These are phyloP conservation scores for Sceloporus tristichus DNA, from an alignment of 2,113 vertebrate species.

Conservation along the genomic window DNA sequence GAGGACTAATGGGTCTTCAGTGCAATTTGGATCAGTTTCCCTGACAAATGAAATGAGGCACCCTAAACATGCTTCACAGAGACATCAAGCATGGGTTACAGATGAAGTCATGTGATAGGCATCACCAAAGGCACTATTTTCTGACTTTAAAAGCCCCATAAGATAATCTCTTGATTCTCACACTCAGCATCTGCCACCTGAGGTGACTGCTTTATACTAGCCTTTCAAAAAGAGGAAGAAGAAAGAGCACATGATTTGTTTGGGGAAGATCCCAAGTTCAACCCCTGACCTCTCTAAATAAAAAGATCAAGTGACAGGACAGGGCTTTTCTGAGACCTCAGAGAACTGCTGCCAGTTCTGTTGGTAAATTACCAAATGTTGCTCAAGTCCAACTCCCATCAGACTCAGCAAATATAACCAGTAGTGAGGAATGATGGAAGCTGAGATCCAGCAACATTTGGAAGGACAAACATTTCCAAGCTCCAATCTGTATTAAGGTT, in stretches of 20 bases:
- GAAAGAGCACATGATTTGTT: neutral
- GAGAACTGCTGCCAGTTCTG: no score
- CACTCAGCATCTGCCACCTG: neutral
- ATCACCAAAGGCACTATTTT: no score
- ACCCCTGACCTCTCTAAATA: neutral
- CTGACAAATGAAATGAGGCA: no score
- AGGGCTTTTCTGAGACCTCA: no score
- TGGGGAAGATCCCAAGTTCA: neutral
- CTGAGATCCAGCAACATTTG: no score
- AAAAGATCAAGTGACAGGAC: neutral
- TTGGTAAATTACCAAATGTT: neutral
- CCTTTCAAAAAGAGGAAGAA: neutral
- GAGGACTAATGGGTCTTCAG: no score
- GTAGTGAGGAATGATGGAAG: no score
- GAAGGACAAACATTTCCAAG: neutral
- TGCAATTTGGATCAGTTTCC: no score
- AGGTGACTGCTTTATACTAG: neutral
- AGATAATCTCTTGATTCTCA: neutral
- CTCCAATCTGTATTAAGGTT: neutral
- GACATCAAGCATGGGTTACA: no score
- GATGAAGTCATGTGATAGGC: no score
- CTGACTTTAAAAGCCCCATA: no score
- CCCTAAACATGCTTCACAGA: no score
- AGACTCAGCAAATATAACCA: neutral
- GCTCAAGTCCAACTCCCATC: neutral